Conservation (phyloP, 2,888 invertebrate species). For the Sabatieria punctata region DNA sequence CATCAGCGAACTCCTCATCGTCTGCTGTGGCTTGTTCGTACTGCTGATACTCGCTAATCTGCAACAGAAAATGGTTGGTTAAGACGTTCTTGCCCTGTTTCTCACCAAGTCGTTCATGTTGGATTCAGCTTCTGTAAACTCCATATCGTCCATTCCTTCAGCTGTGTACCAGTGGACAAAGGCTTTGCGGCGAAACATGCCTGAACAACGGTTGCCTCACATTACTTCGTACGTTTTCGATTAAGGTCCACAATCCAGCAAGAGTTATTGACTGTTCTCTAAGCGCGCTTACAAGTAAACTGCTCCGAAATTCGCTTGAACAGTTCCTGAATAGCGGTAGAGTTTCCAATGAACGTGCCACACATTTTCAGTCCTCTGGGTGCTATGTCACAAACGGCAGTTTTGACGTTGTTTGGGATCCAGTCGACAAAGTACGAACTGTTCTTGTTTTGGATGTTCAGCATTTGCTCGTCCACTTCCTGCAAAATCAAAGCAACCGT, state of each 20-base stretch:
- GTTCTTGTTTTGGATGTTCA: conserved; percentile 88
- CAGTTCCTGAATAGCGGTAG: conserved; percentile 71
- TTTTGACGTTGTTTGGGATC: conserved; percentile 80
- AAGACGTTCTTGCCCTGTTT: too few relatives aligned
- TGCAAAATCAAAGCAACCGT: too few relatives aligned
- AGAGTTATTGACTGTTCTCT: too few relatives aligned
- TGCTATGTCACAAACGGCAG: conserved; percentile 79
- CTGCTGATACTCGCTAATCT: conserved; percentile 74
- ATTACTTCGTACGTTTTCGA: too few relatives aligned
- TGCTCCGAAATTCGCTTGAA: conserved; percentile 74
- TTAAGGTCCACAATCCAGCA: too few relatives aligned
- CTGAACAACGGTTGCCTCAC: too few relatives aligned
- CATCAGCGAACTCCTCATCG: conserved; percentile 39
- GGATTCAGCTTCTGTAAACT: conserved; percentile 86
- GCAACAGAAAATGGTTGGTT: neutral
- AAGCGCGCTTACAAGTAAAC: conserved; percentile 47
- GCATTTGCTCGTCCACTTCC: conserved; percentile 67
- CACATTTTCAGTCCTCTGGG: conserved; percentile 74
- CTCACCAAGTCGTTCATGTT: conserved; percentile 60
- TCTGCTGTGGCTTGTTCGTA: conserved; percentile 79
- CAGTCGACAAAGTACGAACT: conserved; percentile 64
- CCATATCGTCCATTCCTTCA: conserved; percentile 94
- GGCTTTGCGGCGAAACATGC: conserved; percentile 88
- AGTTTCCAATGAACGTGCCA: conserved; percentile 79
- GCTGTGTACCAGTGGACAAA: conserved; percentile 96